Evolutionary conservation across 2,113 vertebrate species (phyloP), one percentile per base, ranked within the genome.

Genomic region (Anguilla rostrata): DNA sequence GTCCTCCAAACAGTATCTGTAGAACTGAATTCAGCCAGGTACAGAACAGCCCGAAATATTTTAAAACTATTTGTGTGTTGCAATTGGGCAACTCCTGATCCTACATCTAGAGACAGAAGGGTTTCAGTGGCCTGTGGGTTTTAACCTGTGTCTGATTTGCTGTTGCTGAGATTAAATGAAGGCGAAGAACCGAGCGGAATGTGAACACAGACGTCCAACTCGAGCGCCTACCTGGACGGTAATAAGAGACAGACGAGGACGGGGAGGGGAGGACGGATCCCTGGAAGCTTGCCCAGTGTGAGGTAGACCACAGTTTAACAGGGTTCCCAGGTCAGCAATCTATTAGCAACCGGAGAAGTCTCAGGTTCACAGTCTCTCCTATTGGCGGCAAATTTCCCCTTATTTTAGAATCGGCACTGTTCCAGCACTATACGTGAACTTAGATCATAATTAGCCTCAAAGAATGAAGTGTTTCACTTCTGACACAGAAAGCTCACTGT

Each of bases 261-360:
- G 60, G 26, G 60, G 60, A 66, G 18, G 22, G 60, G 60, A 66
- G 60, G 60, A 66, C 20, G 60, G 60, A 66, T 66, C 20, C 3
- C 60, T 66, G n/a, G 29, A 75, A 29, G 71, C n/a, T 11, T 75
- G 7, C 71, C n/a, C 71, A 75, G 71, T 75, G 26, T 75, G 26
- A 34, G 71, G 71, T 75, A 75, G 71, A 75, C 71, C 71, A 29
- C 71, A 75, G 71, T 75, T 75, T 34, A 75, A n/a, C 71, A 75
- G 71, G 9, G 26, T 75, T 75, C 71, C 71, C 71, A 34, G 71
- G n/a, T 75, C 71, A 29, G 71, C 71, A 75, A 75, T 75, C 71
- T 75, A 75, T 75, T 75, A 75, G 71, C 71, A 41, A 71, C 66
- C n/a, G 63, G 66, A 78, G 29, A 84, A 46, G 84, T 78, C n/a